phyloP scores from a whole-genome alignment of 92 coral and sea anemone species.

The Actinostola sp. region DNA sequence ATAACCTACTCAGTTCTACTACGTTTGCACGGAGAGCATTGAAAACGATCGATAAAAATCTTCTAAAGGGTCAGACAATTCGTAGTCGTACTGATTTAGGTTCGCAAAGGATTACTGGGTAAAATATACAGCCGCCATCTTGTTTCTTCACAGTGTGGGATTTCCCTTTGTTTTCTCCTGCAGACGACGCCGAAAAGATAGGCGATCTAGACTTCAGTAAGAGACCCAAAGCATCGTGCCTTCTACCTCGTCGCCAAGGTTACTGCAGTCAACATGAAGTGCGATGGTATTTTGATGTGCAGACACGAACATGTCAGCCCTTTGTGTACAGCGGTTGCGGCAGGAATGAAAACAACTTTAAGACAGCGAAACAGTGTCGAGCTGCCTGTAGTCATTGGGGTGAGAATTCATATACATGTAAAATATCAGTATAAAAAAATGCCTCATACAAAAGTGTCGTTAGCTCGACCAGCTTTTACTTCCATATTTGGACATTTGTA shows the following conservation, averaged over 20 bases:
- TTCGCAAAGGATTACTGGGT: too few relatives aligned
- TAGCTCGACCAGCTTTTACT: too few relatives aligned
- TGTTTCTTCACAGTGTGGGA: too few relatives aligned
- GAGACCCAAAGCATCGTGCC: slow-evolving; percentile 53
- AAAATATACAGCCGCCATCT: too few relatives aligned
- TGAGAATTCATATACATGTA: background rate
- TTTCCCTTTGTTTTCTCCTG: background rate
- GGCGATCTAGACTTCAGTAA: slow-evolving; percentile 10
- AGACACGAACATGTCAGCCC: slow-evolving; percentile 58
- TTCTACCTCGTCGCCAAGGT: slow-evolving; percentile 60
- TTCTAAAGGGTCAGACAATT: too few relatives aligned
- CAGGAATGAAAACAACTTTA: slow-evolving; percentile 85
- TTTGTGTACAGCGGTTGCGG: slow-evolving; percentile 94
- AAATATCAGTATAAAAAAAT: too few relatives aligned
- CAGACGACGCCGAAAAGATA: slow-evolving; percentile 15
- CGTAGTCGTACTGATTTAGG: too few relatives aligned
- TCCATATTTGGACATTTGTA: too few relatives aligned
- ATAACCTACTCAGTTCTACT: too few relatives aligned
- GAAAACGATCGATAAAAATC: too few relatives aligned
- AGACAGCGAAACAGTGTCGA: slow-evolving; percentile 55
- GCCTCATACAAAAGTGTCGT: too few relatives aligned
- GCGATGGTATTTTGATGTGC: slow-evolving; percentile 79
- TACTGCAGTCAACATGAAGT: slow-evolving; percentile 63
- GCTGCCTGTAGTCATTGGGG: slow-evolving; percentile 73
- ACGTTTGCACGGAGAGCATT: too few relatives aligned